A percentile compares a stretch with the other conserved stretches of the same genome.
These are phyloP conservation scores for Molorchus minor DNA, from an alignment of 2,888 invertebrate species.

Conservation along the genomic window DNA sequence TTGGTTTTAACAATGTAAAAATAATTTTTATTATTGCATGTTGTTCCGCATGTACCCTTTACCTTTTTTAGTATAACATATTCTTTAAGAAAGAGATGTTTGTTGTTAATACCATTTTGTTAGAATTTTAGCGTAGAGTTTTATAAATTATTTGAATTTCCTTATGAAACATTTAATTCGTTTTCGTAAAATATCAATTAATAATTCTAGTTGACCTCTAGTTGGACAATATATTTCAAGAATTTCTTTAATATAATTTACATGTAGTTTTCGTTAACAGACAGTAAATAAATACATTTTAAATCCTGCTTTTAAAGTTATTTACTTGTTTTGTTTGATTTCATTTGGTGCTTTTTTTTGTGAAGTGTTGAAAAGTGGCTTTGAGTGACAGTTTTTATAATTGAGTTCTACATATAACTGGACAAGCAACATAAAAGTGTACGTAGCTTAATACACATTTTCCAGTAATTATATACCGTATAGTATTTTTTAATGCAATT, in stretches of 20 bases:
- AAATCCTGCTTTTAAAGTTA: constrained; percentile 37
- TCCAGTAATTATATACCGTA: constrained; percentile 6
- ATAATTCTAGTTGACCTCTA: constrained; percentile 29
- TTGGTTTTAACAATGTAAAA: constrained; percentile 17
- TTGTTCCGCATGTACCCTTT: constrained; percentile 15
- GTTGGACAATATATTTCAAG: constrained; percentile 46
- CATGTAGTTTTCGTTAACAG: constrained; percentile 34
- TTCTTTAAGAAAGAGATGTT: too few species aligned
- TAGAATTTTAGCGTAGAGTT: too few species aligned
- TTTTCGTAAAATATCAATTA: constrained; percentile 1
- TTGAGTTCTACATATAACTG: constrained; percentile 42
- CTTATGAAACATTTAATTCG: background rate
- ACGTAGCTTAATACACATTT: constrained; percentile 48
- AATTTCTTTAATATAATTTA: constrained; percentile 25
- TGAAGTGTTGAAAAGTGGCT: constrained; percentile 44
- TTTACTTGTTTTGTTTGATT: constrained; percentile 34
- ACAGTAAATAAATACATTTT: constrained; percentile 40
- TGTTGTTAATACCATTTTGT: too few species aligned
- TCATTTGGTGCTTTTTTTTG: constrained; percentile 34
- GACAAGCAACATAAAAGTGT: constrained; percentile 51
- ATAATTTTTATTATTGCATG: constrained; percentile 29
- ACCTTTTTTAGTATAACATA: too few species aligned
- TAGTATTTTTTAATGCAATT: background rate
- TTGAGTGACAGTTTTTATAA: constrained; percentile 51
- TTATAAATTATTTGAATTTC: too few species aligned